Base-by-base conservation (phyloP, 2,888 invertebrate species). In the Mylabris sibirica region DNA sequence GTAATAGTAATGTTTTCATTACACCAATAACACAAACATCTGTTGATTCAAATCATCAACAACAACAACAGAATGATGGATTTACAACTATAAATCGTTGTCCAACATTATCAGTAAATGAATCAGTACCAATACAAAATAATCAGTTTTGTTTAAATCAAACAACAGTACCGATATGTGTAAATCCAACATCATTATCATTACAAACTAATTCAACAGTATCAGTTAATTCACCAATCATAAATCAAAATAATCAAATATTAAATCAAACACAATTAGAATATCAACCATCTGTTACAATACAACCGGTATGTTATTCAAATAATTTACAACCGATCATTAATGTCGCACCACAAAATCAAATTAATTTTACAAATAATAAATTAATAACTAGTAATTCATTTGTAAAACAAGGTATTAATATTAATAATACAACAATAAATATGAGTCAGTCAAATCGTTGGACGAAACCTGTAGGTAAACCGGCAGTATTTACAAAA, bases 321-420 rank as follows among this genome's bases (percentile, higher is more conserved):
- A 80, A 76, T 53, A 82, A 81, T 62, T 73, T 80, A 6, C 68
- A 75, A 14, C 78, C 82, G 3, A 76, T 83, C 63, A 74, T 83
- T 34, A 83, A 82, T 70, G 77, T 83, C 20, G 66, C 77, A 53
- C 77, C 78, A 41, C 81, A 80, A 69, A 82, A 81, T 75, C 81
- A 80, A 53, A 80, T 82, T 62, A 75, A 79, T 5, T 71, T 82
- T 12, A 20, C 22, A 11, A 81, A 82, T 70, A 75, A 82, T 17
- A 83, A 82, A 75, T 69, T 82, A 65, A 69, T 84, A 59, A 71
- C 79, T 12, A 68, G 57, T 30, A 72, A 74, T 66, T 73, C 74
- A n/a, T 76, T 77, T 20, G 71, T 77, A 41, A 72, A 75, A 62
- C 74, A 79, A 64, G 75, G 83, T 57, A 82, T 82, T 34, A 76